phyloP scores from a whole-genome alignment of 92 coral and sea anemone species.

The Paramuricea clavata region DNA sequence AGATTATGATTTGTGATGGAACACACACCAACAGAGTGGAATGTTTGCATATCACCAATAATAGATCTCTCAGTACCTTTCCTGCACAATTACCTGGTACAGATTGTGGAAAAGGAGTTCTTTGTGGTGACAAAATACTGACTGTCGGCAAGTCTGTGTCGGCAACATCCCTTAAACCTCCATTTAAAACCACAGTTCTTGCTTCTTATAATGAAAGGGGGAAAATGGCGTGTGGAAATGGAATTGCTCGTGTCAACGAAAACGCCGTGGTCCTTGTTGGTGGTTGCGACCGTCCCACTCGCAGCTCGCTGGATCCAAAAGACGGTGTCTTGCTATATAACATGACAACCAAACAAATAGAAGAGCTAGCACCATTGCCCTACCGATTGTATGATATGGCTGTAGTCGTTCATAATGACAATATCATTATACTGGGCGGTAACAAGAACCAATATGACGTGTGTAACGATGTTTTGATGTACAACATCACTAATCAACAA shows the following conservation, averaged over 20 bases:
- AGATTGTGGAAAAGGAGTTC: not conserved
- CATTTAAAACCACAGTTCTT: not conserved
- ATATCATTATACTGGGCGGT: constrained; percentile 23
- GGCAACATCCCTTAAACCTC: not conserved
- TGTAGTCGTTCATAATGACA: constrained; percentile 19
- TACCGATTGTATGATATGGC: constrained; percentile 16
- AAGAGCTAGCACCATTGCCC: not conserved
- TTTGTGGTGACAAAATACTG: not conserved
- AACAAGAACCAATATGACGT: not conserved
- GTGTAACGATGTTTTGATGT: not conserved
- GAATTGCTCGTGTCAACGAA: not conserved
- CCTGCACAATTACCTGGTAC: not conserved
- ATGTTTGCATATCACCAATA: not conserved
- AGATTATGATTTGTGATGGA: constrained; percentile 21
- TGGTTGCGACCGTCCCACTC: no score
- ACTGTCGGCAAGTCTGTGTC: not conserved
- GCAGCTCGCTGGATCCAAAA: no score
- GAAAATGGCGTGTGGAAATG: not conserved
- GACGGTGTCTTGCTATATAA: not conserved
- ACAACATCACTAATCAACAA: constrained; percentile 77
- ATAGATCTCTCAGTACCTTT: not conserved
- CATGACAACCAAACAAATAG: not conserved
- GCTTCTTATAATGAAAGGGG: not conserved
- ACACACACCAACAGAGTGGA: not conserved
- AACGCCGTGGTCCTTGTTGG: not conserved